Evolutionary conservation across 2,113 vertebrate species (phyloP).

Genomic region (Manacus vitellinus): DNA sequence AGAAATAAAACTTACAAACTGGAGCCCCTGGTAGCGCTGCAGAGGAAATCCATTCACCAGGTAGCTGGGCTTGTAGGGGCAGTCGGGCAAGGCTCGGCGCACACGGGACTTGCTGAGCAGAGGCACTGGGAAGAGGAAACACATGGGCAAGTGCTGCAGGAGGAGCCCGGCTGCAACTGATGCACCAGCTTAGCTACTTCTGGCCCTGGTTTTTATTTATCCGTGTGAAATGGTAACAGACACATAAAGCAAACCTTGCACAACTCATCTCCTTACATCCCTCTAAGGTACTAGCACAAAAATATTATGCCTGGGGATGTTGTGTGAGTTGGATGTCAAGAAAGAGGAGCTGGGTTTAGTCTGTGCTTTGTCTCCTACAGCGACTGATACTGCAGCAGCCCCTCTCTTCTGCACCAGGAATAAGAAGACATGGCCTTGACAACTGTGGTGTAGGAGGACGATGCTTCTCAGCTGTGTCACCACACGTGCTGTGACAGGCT

Average conservation of each 20-base stretch:
- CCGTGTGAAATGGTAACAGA: not conserved
- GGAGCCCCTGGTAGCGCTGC: slow-evolving; percentile 90
- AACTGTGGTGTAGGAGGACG: rapidly evolving
- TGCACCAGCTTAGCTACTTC: not conserved
- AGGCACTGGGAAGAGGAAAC: slow-evolving; percentile 76
- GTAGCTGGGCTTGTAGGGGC: slow-evolving; percentile 90
- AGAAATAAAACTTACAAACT: slow-evolving; percentile 84
- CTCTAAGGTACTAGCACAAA: not conserved
- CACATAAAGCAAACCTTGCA: not conserved
- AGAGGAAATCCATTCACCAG: slow-evolving; percentile 82
- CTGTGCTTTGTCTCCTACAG: not conserved
- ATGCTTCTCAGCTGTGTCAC: not conserved
- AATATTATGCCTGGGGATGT: not conserved
- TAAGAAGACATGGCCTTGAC: not conserved
- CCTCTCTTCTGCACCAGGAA: not conserved
- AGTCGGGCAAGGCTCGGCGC: slow-evolving; percentile 81
- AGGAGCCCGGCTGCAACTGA: not conserved
- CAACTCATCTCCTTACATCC: not conserved
- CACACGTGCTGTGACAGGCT: not conserved
- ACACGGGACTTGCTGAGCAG: slow-evolving; percentile 80
- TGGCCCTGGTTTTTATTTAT: not conserved
- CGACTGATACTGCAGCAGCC: not conserved
- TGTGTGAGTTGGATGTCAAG: not conserved
- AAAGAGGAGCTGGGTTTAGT: not conserved
- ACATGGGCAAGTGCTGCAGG: not conserved